Conservation (phyloP, 2,113 vertebrate species). For the Cathartes aura region DNA sequence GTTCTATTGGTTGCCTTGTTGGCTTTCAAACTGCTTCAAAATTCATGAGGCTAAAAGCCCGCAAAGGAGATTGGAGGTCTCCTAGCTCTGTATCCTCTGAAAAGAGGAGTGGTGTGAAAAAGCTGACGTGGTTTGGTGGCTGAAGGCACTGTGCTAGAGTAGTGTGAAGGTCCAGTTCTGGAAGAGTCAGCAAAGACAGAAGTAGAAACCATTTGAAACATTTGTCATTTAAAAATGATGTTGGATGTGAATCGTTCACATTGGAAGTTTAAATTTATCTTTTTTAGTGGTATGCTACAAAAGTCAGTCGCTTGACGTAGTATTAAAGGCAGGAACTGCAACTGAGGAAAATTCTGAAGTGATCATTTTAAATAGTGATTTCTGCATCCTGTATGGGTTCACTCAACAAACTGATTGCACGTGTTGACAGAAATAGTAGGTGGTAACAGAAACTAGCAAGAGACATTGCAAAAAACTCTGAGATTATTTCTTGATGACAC, state of each 20-base stretch:
- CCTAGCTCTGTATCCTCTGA: not conserved
- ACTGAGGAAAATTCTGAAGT: not conserved
- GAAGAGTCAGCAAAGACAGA: not conserved
- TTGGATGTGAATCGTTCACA: not conserved
- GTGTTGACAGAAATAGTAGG: conserved; percentile 1
- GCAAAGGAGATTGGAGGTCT: not conserved
- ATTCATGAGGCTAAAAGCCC: not conserved
- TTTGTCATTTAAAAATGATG: not conserved
- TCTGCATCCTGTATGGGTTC: not conserved
- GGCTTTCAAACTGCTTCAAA: not conserved
- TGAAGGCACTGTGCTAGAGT: not conserved
- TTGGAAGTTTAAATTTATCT: not conserved
- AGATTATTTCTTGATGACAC: not conserved
- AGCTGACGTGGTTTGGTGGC: not conserved
- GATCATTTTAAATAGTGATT: not conserved
- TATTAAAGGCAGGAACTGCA: not conserved
- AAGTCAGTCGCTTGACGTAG: not conserved
- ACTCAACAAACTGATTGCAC: not conserved
- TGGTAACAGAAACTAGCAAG: not conserved
- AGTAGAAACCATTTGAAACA: not conserved
- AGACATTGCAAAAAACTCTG: not conserved
- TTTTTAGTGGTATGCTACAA: not conserved
- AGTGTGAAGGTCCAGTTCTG: not conserved
- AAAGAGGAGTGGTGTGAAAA: not conserved
- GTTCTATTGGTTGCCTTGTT: not conserved